A percentile compares a stretch with the other conserved stretches of the same genome.
Conservation (phyloP, 1,140 invertebrate species). For the Hypothenemus hampei region DNA sequence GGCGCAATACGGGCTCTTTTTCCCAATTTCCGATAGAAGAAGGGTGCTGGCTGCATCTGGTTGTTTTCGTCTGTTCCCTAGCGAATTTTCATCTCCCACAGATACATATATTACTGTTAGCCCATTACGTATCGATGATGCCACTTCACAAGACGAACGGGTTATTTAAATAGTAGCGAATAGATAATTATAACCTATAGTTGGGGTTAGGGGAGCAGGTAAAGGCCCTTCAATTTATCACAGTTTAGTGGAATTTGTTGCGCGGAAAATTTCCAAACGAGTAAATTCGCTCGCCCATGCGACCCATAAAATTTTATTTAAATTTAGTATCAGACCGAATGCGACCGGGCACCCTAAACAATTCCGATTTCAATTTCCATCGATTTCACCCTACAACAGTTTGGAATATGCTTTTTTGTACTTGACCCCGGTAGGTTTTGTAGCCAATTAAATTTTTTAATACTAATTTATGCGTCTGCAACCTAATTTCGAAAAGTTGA, state of each 20-base stretch:
- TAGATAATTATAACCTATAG: neutral
- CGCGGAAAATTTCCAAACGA: neutral
- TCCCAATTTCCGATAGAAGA: conserved; percentile 7
- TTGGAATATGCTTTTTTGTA: neutral
- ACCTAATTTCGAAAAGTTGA: conserved; percentile 10
- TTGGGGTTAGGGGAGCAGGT: neutral
- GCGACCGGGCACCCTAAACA: neutral
- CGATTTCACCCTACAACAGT: neutral
- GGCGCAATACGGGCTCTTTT: conserved; percentile 19
- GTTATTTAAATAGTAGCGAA: too few relatives aligned
- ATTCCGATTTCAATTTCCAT: conserved; percentile 14
- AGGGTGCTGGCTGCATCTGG: conserved; percentile 20
- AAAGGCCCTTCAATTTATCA: neutral
- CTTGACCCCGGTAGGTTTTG: neutral
- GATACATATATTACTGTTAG: conserved; percentile 6
- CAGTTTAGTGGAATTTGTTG: conserved; percentile 1
- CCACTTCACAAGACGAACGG: too few relatives aligned
- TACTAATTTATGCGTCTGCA: conserved; percentile 3
- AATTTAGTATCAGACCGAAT: conserved; percentile 7
- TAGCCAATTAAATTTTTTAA: conserved; percentile 8
- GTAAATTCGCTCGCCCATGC: neutral
- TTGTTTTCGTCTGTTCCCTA: conserved; percentile 6
- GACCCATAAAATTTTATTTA: conserved; percentile 12
- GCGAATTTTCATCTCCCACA: conserved; percentile 4
- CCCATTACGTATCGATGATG: neutral